These are phyloP conservation scores for Magallana nippona DNA, from an alignment of 2,888 invertebrate species.

Conservation along the genomic window DNA sequence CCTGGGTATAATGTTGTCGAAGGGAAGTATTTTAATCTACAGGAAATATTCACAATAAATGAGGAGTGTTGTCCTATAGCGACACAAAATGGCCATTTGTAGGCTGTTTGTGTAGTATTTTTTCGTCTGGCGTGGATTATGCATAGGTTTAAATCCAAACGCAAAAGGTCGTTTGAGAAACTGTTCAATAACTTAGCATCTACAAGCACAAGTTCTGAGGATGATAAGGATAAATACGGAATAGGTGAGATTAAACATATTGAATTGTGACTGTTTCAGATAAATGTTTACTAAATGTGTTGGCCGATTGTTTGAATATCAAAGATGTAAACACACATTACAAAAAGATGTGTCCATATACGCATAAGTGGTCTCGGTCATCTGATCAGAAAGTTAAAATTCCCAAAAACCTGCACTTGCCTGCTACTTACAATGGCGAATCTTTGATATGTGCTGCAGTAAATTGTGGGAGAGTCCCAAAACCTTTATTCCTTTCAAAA, in stretches of 20 bases:
- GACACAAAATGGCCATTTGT: not conserved
- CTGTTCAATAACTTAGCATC: conserved; percentile 16
- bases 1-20: not conserved
- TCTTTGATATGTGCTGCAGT: no score
- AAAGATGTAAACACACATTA: not conserved
- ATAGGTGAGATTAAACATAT: not conserved
- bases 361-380: no score
- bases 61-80: not conserved
- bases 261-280: not conserved
- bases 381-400: no score
- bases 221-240: not conserved
- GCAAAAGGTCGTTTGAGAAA: not conserved
- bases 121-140: not conserved
- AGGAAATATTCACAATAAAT: no score
- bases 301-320: not conserved
- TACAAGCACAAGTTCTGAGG: not conserved
- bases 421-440: no score
- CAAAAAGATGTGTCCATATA: no score
- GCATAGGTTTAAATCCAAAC: conserved; percentile 1
- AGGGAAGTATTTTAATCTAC: conserved; percentile 9
- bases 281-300: not conserved
- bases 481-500: no score
- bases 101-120: no score
- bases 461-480: no score
- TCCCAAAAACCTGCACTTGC: no score